A percentile compares a stretch with the other conserved stretches of the same genome.
These are phyloP conservation scores for Myotis lucifugus DNA, from an alignment of 2,113 vertebrate genomes.

Conservation along the genomic window DNA sequence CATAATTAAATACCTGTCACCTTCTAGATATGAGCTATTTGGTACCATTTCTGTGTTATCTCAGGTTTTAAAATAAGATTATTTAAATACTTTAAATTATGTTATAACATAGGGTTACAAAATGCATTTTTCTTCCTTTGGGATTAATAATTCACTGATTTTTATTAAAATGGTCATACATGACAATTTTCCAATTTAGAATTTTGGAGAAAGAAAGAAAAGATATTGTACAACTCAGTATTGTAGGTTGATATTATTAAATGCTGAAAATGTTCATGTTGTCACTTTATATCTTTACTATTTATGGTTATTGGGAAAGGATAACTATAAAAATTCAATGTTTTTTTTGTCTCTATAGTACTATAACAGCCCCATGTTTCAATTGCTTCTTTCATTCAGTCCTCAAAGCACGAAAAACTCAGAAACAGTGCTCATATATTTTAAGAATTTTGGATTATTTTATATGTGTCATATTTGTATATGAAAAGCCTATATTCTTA, in stretches of 20 bases:
- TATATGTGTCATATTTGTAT: not conserved
- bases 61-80: slow-evolving; percentile 21
- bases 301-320: not conserved
- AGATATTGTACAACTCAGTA: not conserved
- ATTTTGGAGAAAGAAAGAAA: not conserved
- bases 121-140: not conserved
- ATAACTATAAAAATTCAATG: not conserved
- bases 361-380: not conserved
- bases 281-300: not conserved
- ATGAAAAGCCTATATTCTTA: not conserved
- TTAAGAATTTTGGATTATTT: not conserved
- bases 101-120: not conserved
- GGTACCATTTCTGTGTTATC: not conserved
- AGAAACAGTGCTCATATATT: not conserved
- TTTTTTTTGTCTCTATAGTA: not conserved
- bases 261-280: not conserved
- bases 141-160: not conserved
- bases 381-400: not conserved
- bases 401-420: not conserved
- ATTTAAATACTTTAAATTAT: not conserved
- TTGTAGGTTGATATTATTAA: not conserved
- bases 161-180: not conserved
- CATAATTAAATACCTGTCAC: not conserved
- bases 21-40: not conserved
- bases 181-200: not conserved